Conservation (phyloP, 1,140 invertebrate genomes). For the Amphibalanus amphitrite region DNA sequence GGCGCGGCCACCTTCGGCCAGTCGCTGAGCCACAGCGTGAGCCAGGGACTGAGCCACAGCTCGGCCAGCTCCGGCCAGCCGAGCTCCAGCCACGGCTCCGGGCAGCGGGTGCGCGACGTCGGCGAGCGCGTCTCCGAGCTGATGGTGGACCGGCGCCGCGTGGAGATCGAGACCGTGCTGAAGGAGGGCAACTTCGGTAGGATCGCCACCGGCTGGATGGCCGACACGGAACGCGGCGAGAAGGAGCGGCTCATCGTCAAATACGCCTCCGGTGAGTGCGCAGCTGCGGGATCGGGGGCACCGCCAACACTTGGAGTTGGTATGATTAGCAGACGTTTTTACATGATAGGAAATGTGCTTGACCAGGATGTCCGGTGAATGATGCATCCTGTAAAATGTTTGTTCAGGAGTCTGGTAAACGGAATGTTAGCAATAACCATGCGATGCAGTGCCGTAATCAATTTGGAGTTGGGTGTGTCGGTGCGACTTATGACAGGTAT, state of each 20-base stretch:
- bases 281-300: no score
- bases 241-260: slow-evolving; percentile 1
- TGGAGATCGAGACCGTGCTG: slow-evolving; percentile 51
- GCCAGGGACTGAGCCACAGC: background rate
- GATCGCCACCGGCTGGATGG: slow-evolving; percentile 66
- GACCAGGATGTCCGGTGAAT: no score
- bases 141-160: slow-evolving; percentile 26
- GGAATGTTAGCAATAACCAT: no score
- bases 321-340: no score
- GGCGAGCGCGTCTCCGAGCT: background rate
- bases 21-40: background rate
- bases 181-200: slow-evolving; percentile 77
- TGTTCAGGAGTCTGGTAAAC: no score
- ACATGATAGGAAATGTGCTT: no score
- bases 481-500: no score
- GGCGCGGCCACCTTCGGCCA: background rate
- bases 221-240: background rate
- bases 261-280: background rate
- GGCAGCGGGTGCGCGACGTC: background rate
- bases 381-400: no score
- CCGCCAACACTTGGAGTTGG: no score
- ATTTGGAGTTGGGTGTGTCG: no score
- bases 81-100: background rate
- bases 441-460: no score
- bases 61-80: background rate